These are phyloP conservation scores for Trachymyrmex cornetzi DNA, from an alignment of 1,140 invertebrate genomes.

Conservation along the genomic window DNA sequence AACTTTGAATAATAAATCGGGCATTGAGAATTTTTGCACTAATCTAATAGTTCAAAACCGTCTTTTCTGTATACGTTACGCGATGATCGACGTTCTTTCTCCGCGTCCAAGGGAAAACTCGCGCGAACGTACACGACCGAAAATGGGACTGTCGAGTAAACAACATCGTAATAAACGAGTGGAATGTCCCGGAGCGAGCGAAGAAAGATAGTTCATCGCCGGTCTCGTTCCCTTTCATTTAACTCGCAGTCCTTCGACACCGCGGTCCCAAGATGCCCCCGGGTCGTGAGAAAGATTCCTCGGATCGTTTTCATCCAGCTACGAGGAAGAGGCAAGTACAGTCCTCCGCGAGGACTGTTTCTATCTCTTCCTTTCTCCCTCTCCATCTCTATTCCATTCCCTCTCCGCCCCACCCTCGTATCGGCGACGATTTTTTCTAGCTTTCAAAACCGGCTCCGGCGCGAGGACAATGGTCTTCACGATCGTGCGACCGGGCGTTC, in stretches of 20 bases:
- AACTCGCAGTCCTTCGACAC: slow-evolving; percentile 55
- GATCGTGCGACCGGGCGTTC: slow-evolving; percentile 50
- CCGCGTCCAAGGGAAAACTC: not conserved
- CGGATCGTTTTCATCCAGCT: slow-evolving; percentile 67
- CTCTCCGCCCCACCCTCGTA: not conserved
- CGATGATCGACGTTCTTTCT: slow-evolving; percentile 3
- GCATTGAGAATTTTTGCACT: no score
- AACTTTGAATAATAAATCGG: no score
- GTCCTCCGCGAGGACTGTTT: slow-evolving; percentile 36
- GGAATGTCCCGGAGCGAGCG: slow-evolving; percentile 13
- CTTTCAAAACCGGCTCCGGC: slow-evolving; percentile 68
- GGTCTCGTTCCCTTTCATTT: slow-evolving; percentile 37
- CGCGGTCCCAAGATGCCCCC: slow-evolving; percentile 60
- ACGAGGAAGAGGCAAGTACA: slow-evolving; percentile 33
- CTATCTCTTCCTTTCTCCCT: slow-evolving; percentile 10
- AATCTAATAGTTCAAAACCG: no score
- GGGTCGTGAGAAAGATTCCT: slow-evolving; percentile 73
- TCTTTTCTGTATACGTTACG: no score
- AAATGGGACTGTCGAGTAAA: slow-evolving; percentile 33
- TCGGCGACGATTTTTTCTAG: slow-evolving; percentile 65
- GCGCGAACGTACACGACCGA: not conserved
- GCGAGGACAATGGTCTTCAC: slow-evolving; percentile 72
- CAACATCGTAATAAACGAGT: slow-evolving; percentile 22
- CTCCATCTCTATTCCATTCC: no score
- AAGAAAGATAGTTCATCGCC: slow-evolving; percentile 14